A percentile compares a stretch with the other conserved stretches of the same genome.
Evolutionary conservation across 2,888 invertebrate genomes (phyloP).

Genomic region (Drosophila cyrtoloma): DNA sequence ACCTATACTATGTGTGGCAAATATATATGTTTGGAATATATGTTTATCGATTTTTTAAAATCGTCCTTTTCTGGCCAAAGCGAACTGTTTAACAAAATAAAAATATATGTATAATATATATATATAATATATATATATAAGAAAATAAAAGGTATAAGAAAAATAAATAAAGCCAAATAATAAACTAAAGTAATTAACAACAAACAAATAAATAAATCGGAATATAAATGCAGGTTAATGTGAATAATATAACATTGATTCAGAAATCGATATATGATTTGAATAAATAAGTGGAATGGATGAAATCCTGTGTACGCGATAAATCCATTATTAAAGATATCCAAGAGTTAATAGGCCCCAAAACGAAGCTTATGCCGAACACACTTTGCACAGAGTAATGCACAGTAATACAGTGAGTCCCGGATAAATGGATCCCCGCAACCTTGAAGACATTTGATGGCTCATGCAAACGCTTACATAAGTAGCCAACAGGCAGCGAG

Average conservation of each 20-base stretch:
- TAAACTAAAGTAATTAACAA: not conserved
- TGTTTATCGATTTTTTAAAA: not conserved
- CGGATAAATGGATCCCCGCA: constrained; percentile 15
- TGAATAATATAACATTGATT: not conserved
- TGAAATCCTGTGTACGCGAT: not conserved
- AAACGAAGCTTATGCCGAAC: not conserved
- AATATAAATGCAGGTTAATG: not conserved
- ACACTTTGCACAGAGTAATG: not conserved
- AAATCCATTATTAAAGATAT: not conserved
- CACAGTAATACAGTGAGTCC: not conserved
- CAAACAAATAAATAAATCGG: not conserved
- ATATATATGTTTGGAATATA: not conserved
- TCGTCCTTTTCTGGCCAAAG: not conserved
- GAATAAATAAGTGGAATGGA: not conserved
- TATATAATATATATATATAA: too few relatives aligned
- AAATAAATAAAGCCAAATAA: not conserved
- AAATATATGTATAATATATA: not conserved
- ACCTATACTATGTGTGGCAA: not conserved
- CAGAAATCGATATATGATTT: not conserved
- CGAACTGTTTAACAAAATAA: not conserved
- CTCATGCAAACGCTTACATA: constrained; percentile 12
- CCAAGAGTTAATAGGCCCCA: not conserved
- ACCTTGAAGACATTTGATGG: constrained; percentile 18
- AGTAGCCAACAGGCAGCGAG: constrained; percentile 13
- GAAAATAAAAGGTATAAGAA: too few relatives aligned